These are phyloP conservation scores for Piscicola geometra DNA, from an alignment of 2,888 invertebrate species.

Conservation along the genomic window DNA sequence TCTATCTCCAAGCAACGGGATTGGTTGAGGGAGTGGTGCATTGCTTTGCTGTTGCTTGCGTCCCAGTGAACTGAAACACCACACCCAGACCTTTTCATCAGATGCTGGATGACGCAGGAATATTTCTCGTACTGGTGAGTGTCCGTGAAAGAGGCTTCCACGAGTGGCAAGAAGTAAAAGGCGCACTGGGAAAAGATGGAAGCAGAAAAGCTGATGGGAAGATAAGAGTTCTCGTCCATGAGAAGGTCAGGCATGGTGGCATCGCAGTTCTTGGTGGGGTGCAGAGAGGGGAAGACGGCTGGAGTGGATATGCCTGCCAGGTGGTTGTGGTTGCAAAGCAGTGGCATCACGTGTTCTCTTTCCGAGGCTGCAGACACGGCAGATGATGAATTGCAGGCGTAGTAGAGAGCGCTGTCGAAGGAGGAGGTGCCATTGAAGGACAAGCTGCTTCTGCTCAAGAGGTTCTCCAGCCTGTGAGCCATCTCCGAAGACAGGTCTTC, in stretches of 20 bases:
- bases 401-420: not conserved
- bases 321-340: not conserved
- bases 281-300: not conserved
- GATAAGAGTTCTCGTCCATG: not conserved
- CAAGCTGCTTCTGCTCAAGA: not conserved
- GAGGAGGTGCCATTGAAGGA: not conserved
- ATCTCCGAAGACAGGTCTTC: not conserved
- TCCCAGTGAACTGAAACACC: slow-evolving; percentile 3
- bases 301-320: not conserved
- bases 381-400: not conserved
- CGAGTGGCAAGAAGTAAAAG: not conserved
- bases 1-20: no score
- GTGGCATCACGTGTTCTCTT: not conserved
- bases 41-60: no score
- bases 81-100: not conserved
- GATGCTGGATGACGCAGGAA: not conserved
- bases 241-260: not conserved
- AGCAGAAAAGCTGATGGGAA: not conserved
- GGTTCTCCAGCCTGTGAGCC: not conserved
- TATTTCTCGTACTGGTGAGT: not conserved
- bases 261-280: not conserved
- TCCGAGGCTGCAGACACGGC: not conserved
- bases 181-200: not conserved
- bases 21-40: no score
- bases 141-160: not conserved